phyloP scores from a whole-genome alignment of 2,888 invertebrate species.

The Caenorhabditis wallacei region DNA sequence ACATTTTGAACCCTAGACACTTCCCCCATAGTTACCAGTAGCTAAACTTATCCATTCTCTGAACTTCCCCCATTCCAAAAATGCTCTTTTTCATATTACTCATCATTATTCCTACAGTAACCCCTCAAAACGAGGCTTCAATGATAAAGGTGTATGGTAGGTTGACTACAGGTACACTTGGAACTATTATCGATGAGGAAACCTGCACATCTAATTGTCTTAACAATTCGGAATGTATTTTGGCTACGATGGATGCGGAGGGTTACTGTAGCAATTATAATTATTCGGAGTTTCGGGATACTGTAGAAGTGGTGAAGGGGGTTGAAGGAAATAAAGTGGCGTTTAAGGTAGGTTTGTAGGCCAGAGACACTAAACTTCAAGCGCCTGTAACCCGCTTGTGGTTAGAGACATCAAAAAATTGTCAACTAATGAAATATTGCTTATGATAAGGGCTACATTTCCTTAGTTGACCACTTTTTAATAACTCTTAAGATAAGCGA shows the following conservation, averaged over 20 bases:
- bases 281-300: neutral
- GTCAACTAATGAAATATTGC: neutral
- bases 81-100: neutral
- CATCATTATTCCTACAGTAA: neutral
- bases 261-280: slow-evolving; percentile 14
- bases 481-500: too few relatives aligned
- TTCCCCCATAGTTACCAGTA: neutral
- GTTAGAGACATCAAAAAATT: neutral
- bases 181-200: too few relatives aligned
- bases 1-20: neutral
- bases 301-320: neutral
- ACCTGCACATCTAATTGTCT: neutral
- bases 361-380: neutral
- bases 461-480: too few relatives aligned
- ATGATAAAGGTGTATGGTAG: slow-evolving; percentile 1
- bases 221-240: slow-evolving; percentile 3
- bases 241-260: slow-evolving; percentile 1
- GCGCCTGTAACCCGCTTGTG: neutral
- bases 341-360: neutral
- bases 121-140: neutral
- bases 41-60: too few relatives aligned
- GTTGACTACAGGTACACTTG: neutral
- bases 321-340: neutral
- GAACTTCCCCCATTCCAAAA: too few relatives aligned
- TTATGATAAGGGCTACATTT: too few relatives aligned